phyloP scores from a whole-genome alignment of 2,797 vertebrate species.

The Melanotaenia parkinsoni region DNA sequence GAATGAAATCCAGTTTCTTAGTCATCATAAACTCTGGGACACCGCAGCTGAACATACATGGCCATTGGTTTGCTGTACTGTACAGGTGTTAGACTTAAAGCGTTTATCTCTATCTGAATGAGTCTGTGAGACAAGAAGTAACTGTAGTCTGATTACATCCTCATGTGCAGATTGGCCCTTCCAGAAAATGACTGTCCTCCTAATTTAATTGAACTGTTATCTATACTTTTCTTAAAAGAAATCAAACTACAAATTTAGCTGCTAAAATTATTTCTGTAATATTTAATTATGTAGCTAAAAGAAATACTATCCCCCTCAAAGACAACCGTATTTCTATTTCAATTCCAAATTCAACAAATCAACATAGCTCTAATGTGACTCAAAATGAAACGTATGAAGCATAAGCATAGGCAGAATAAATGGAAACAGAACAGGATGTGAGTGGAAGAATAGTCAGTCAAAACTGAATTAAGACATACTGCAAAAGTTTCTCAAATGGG shows the following conservation, averaged over 20 bases:
- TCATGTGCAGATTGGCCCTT: background rate
- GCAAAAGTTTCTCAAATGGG: background rate
- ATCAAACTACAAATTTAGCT: background rate
- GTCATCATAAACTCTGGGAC: background rate
- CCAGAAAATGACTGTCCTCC: background rate
- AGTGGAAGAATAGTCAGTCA: conserved; percentile 4
- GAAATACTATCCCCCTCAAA: too few relatives aligned
- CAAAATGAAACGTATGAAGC: background rate
- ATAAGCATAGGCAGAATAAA: background rate
- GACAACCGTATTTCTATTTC: background rate
- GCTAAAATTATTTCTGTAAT: background rate
- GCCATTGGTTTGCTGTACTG: background rate
- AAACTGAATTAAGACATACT: background rate
- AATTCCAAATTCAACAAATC: background rate
- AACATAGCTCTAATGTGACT: background rate
- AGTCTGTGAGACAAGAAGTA: conserved; percentile 1
- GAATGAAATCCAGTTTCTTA: background rate
- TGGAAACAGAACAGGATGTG: conserved; percentile 2
- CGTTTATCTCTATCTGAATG: background rate
- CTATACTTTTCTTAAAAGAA: background rate
- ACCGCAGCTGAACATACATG: background rate
- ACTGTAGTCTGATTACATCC: too few relatives aligned
- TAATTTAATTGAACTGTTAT: background rate
- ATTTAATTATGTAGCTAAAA: background rate
- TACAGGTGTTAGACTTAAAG: background rate